Conservation (phyloP, 1,140 invertebrate genomes). For the Aricia agestis region DNA sequence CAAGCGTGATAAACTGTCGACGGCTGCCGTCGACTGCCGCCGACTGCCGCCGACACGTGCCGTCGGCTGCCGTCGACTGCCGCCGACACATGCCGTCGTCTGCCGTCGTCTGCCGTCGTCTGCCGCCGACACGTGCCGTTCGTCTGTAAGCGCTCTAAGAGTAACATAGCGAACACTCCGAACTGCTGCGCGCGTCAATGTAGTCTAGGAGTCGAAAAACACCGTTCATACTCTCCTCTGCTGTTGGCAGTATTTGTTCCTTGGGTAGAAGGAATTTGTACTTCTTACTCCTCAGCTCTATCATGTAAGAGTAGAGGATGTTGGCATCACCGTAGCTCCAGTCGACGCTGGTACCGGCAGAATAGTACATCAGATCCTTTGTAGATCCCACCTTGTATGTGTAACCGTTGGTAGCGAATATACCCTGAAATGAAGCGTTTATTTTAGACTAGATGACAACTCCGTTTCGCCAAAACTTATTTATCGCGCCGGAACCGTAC, state of each 20-base stretch:
- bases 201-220: constrained; percentile 77
- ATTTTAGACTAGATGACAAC: neutral
- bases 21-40: no score
- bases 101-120: no score
- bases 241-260: constrained; percentile 80
- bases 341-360: constrained; percentile 82
- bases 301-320: constrained; percentile 81
- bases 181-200: constrained; percentile 33
- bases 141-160: no score
- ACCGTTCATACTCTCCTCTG: constrained; percentile 79
- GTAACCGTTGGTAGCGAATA: constrained; percentile 42
- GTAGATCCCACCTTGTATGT: constrained; percentile 65
- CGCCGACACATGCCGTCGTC: no score
- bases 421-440: constrained; percentile 40
- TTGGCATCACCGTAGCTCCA: constrained; percentile 80
- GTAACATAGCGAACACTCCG: neutral
- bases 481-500: no score
- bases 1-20: no score
- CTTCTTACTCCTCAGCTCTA: constrained; percentile 81
- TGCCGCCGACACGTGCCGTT: no score
- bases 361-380: constrained; percentile 71
- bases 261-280: constrained; percentile 83
- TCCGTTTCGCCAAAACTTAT: no score
- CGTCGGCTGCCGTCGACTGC: no score
- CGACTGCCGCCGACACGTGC: no score